Conservation (phyloP, 2,888 invertebrate genomes). For the Drosophila niveifrons region DNA sequence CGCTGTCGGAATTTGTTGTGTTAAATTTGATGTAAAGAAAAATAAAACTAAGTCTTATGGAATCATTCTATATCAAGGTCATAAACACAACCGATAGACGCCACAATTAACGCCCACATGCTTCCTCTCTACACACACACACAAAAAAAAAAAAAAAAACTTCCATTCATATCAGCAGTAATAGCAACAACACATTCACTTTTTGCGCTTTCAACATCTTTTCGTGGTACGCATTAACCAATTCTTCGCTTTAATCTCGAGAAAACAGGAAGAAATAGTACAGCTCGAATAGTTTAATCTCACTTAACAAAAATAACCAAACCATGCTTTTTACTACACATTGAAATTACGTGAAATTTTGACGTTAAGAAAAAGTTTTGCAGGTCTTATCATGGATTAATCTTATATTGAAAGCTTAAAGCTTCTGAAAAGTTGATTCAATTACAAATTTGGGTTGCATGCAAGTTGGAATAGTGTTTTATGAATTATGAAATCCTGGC, state of each 20-base stretch:
- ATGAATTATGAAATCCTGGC: too few species aligned
- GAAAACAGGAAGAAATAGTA: constrained; percentile 14
- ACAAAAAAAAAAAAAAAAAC: too few species aligned
- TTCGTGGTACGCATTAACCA: constrained; percentile 18
- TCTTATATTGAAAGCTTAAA: too few species aligned
- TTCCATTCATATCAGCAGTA: constrained; percentile 27
- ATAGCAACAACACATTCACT: constrained; percentile 28
- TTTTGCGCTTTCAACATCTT: constrained; percentile 17
- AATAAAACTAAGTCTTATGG: constrained; percentile 4
- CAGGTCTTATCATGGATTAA: too few species aligned
- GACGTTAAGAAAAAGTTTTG: too few species aligned
- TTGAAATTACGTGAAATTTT: too few species aligned
- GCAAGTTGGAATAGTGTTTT: too few species aligned
- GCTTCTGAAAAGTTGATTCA: too few species aligned
- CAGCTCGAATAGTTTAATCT: constrained; percentile 1
- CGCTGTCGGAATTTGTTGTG: constrained; percentile 28
- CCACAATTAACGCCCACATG: constrained; percentile 18
- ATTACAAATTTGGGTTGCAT: too few species aligned
- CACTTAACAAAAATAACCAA: background rate
- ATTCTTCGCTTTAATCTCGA: constrained; percentile 10
- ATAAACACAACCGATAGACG: constrained; percentile 17
- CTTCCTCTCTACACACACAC: constrained; percentile 47
- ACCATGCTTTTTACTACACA: background rate
- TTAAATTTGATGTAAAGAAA: constrained; percentile 24
- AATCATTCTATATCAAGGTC: constrained; percentile 48